A percentile compares a stretch with the other conserved stretches of the same genome.
phyloP scores from a whole-genome alignment of 2,888 invertebrate genomes.

The Petrolisthes cinctipes region DNA sequence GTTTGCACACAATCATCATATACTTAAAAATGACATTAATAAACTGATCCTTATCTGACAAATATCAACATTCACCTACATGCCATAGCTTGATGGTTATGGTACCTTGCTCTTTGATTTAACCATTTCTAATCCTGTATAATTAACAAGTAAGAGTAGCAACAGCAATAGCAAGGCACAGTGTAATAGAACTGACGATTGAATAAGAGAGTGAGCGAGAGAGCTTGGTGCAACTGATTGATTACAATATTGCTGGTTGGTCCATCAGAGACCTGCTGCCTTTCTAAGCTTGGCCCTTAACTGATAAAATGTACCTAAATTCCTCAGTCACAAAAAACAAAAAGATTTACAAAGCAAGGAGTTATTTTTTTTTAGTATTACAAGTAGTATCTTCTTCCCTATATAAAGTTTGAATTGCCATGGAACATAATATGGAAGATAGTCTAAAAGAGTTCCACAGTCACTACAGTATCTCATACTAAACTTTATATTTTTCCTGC shows the following conservation, averaged over 20 bases:
- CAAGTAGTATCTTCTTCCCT: constrained; percentile 45
- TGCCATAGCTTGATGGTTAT: too few relatives aligned
- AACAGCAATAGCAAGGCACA: too few relatives aligned
- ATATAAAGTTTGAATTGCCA: constrained; percentile 46
- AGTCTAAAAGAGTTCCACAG: constrained; percentile 45
- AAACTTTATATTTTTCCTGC: constrained; percentile 44
- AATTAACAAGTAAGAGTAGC: too few relatives aligned
- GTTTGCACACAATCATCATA: too few relatives aligned
- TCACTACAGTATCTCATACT: constrained; percentile 3
- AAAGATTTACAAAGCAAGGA: constrained; percentile 52
- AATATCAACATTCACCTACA: too few relatives aligned
- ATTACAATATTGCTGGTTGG: constrained; percentile 40
- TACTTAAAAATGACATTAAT: too few relatives aligned
- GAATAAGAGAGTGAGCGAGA: neutral
- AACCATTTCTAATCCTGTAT: too few relatives aligned
- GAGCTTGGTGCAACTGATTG: neutral
- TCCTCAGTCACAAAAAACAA: constrained; percentile 50
- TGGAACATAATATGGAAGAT: constrained; percentile 43
- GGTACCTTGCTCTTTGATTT: too few relatives aligned
- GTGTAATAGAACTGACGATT: too few relatives aligned
- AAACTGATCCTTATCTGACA: too few relatives aligned
- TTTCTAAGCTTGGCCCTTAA: constrained; percentile 58
- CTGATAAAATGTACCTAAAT: constrained; percentile 53
- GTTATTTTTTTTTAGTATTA: constrained; percentile 35
- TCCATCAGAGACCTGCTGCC: constrained; percentile 59